These are phyloP conservation scores for Alloplasta piceator DNA, from an alignment of 2,888 invertebrate genomes.

Conservation along the genomic window DNA sequence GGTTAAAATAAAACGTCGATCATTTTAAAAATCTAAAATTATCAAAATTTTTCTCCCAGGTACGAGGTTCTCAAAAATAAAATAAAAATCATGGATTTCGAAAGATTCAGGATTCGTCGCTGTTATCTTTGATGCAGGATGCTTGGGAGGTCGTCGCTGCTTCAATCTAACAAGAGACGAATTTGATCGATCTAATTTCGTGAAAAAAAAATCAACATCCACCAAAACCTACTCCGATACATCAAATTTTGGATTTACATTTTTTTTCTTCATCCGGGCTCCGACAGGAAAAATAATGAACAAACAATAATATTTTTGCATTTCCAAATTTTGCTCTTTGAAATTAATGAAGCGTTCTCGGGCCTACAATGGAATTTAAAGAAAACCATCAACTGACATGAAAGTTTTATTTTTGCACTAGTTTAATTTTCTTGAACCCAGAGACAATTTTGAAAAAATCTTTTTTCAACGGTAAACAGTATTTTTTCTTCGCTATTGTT, in stretches of 20 bases:
- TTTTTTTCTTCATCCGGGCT: background rate
- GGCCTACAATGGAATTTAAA: no score
- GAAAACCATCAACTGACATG: no score
- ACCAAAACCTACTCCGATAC: background rate
- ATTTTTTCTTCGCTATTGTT: no score
- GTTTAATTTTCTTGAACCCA: no score
- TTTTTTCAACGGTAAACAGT: no score
- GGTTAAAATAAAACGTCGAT: background rate
- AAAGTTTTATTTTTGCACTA: no score
- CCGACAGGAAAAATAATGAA: background rate
- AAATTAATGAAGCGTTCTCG: no score
- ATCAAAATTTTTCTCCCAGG: background rate
- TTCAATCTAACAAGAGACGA: conserved; percentile 42
- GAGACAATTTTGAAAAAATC: no score
- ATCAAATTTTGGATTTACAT: conserved; percentile 1
- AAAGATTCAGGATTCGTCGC: conserved; percentile 37
- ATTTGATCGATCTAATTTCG: conserved; percentile 21
- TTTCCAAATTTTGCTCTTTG: no score
- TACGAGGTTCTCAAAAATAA: background rate
- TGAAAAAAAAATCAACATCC: conserved; percentile 14
- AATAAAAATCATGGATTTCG: conserved; percentile 28
- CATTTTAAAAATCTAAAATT: background rate
- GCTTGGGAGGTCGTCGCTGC: conserved; percentile 59
- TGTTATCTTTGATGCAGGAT: conserved; percentile 47
- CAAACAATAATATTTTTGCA: no score